Evolutionary conservation across 1,140 invertebrate species (phyloP).

Genomic region (Neotoxoptera formosana): DNA sequence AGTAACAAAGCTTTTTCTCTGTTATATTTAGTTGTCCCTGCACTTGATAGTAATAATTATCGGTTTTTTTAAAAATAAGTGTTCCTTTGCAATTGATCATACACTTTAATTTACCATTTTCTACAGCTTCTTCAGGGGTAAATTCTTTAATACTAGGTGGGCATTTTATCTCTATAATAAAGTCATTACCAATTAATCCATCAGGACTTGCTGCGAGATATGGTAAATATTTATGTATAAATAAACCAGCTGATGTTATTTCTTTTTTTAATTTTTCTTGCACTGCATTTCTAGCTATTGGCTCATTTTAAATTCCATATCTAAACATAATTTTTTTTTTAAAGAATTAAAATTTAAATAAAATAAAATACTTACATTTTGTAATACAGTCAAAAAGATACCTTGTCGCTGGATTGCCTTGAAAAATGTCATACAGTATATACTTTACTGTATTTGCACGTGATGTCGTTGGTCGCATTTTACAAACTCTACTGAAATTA

Average conservation of each 20-base stretch:
- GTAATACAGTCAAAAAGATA: no score
- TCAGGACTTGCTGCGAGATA: not conserved
- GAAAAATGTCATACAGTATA: slow-evolving; percentile 3
- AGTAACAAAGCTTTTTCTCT: not conserved
- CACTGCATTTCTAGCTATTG: not conserved
- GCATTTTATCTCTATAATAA: not conserved
- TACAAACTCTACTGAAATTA: not conserved
- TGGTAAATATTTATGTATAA: not conserved
- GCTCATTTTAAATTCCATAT: not conserved
- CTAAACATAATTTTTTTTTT: not conserved
- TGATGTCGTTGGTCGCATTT: not conserved
- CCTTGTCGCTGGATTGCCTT: not conserved
- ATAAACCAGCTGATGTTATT: not conserved
- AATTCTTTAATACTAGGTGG: slow-evolving; percentile 24
- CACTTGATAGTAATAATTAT: slow-evolving; percentile 11
- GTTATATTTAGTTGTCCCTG: not conserved
- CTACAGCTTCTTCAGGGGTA: not conserved
- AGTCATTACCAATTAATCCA: slow-evolving; percentile 22
- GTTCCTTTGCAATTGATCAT: not conserved
- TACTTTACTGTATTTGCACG: slow-evolving; percentile 18
- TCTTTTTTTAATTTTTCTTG: not conserved
- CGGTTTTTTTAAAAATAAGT: slow-evolving; percentile 24
- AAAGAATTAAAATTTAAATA: not conserved
- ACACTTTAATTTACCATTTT: not conserved
- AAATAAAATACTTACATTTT: no score